Base-by-base conservation (phyloP, 1,140 invertebrate genomes). In the Reticulitermes speratus region DNA sequence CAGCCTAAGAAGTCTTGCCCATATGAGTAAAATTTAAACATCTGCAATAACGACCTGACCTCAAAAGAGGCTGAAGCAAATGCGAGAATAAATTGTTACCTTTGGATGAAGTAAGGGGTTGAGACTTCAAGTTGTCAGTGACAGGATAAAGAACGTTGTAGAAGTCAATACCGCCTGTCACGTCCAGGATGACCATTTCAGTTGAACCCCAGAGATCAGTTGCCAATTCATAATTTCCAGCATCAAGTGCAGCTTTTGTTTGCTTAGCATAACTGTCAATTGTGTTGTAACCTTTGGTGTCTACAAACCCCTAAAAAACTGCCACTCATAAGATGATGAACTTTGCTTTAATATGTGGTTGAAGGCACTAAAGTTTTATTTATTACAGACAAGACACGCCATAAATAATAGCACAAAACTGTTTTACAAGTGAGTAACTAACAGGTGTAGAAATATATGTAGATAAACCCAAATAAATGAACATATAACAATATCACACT, bases 121-220 rank as follows among this genome's bases (percentile, higher is more conserved):
- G 23, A 21, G 44, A 52, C 21, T n/a, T 44, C 11, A 14, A 14
- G 21, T 48, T 84, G 44, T 19, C 65, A 25, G 83, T 84, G 85
- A 90, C 90, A 88, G 92, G 93, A 44, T 91, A 93, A 19, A 97
- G 89, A 87, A 97, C 95, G 89, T 97, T 96, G 88, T 97, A 97
- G 89, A 96, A 97, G 89, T 96, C 95, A 16, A 97, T 94, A 45
- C 92, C 93, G 83, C 93, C 91, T 0, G 96, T 95, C 25, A 90
- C 90, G 9, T 87, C 12, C 8, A 92, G 86, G 86, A 96, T 92
- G 0, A 94, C 91, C 14, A 55, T 48, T 91, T 97, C 95, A 0
- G 95, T 94, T 2, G 87, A 48, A 44, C 90, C 88, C 95, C 95
- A 97, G 59, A 94, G 90, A 0, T 88, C 44, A 0, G 96, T 96